phyloP scores from a whole-genome alignment of 2,888 invertebrate genomes.

The Cepaea hortensis region DNA sequence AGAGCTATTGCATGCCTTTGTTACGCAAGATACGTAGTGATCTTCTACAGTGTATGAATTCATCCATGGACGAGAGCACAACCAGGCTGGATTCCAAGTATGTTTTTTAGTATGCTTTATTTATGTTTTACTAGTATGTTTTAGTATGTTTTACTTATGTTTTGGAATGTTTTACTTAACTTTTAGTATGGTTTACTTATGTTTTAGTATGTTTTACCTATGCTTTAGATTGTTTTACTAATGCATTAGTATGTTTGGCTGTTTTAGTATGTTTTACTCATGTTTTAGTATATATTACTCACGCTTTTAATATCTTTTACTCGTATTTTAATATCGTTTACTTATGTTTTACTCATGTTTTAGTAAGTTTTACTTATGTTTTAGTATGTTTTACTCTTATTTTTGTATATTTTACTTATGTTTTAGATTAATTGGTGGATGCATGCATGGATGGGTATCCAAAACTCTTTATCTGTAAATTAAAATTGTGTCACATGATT shows the following conservation, averaged over 20 bases:
- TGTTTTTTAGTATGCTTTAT: constrained; percentile 24
- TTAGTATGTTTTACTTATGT: too few relatives aligned
- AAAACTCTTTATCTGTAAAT: too few relatives aligned
- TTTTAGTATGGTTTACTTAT: background rate
- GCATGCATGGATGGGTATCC: too few relatives aligned
- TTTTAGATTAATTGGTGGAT: too few relatives aligned
- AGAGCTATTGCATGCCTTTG: constrained; percentile 97
- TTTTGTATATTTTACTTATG: too few relatives aligned
- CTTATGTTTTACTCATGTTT: background rate
- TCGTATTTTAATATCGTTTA: background rate
- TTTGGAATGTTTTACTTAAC: too few relatives aligned
- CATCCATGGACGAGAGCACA: constrained; percentile 89
- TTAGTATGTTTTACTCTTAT: too few relatives aligned
- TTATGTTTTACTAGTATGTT: background rate
- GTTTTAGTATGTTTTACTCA: background rate
- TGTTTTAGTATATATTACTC: background rate
- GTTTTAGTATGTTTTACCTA: background rate
- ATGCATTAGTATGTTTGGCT: too few relatives aligned
- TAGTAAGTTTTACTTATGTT: too few relatives aligned
- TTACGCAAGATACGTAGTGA: constrained; percentile 96
- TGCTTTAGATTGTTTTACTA: too few relatives aligned
- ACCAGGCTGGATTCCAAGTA: constrained; percentile 95
- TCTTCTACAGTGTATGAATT: constrained; percentile 81
- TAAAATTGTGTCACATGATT: too few relatives aligned
- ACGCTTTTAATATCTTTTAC: background rate